Evolutionary conservation across 2,113 vertebrate species (phyloP).

Genomic region (Bombycilla garrulus): DNA sequence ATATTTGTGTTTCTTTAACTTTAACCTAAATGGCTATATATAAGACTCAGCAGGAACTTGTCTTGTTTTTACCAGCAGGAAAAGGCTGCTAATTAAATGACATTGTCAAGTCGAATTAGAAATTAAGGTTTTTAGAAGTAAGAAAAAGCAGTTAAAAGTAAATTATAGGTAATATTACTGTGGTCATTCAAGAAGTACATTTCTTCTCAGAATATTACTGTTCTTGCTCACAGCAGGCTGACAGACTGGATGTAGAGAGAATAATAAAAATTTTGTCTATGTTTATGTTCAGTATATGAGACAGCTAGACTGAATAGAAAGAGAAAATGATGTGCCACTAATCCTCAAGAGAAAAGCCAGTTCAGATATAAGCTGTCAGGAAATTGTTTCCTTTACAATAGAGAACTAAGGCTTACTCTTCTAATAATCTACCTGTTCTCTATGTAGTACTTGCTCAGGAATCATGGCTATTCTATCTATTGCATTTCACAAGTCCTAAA

Average conservation of each 20-base stretch:
- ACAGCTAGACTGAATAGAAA: conserved; percentile 15
- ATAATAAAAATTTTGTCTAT: conserved; percentile 21
- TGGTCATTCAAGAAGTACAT: neutral
- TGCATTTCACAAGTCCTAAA: neutral
- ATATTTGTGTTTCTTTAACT: neutral
- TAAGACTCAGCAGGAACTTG: neutral
- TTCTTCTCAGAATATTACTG: neutral
- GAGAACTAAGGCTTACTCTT: neutral
- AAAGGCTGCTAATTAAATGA: neutral
- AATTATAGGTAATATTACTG: neutral
- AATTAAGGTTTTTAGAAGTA: neutral
- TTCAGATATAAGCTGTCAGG: conserved; percentile 9
- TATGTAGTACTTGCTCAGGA: neutral
- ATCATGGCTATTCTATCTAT: neutral
- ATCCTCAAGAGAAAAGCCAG: conserved; percentile 11
- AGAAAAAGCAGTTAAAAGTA: neutral
- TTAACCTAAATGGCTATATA: neutral
- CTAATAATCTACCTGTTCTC: neutral
- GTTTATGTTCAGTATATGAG: conserved; percentile 18
- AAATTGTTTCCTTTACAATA: neutral
- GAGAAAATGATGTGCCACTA: conserved; percentile 20
- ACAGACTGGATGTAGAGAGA: neutral
- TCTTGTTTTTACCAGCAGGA: neutral
- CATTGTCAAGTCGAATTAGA: neutral
- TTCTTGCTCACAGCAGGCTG: neutral